Evolutionary conservation across 2,888 invertebrate genomes (phyloP).

Genomic region (Brachyptera putata): DNA sequence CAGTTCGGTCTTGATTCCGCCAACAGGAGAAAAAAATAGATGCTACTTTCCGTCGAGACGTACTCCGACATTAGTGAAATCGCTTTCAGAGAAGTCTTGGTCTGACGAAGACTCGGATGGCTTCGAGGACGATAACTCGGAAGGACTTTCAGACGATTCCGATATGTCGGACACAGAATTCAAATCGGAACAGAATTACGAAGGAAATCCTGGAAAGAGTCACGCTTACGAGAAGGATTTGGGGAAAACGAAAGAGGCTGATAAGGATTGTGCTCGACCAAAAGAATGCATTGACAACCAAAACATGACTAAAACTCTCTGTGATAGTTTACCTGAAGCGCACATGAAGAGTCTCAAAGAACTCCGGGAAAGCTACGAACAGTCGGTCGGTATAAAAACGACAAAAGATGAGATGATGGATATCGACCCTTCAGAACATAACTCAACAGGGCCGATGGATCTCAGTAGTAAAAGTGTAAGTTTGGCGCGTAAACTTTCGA

Average conservation of each 20-base stretch:
- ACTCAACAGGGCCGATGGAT: constrained; percentile 45
- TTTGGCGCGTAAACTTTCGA: background rate
- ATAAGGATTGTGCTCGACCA: background rate
- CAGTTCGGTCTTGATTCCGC: constrained; percentile 15
- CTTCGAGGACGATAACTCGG: constrained; percentile 4
- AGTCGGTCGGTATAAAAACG: background rate
- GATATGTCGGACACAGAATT: background rate
- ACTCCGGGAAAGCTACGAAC: background rate
- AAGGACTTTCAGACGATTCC: background rate
- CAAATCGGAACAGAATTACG: background rate
- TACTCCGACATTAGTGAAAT: constrained; percentile 7
- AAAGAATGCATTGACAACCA: background rate
- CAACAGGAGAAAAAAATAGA: constrained; percentile 35
- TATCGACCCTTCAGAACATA: background rate
- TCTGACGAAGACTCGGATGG: constrained; percentile 5
- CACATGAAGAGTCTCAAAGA: background rate
- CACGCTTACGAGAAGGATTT: background rate
- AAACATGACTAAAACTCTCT: background rate
- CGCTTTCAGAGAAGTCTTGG: constrained; percentile 3
- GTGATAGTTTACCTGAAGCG: background rate
- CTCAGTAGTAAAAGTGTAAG: constrained; percentile 43
- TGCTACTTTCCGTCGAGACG: constrained; percentile 45
- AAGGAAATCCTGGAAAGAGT: background rate
- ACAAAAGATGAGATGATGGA: background rate
- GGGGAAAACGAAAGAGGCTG: background rate